Percentiles rank a stretch among this genome's conserved stretches.
Evolutionary conservation across 2,888 invertebrate genomes (phyloP).

Genomic region (Metacarcinus magister): DNA sequence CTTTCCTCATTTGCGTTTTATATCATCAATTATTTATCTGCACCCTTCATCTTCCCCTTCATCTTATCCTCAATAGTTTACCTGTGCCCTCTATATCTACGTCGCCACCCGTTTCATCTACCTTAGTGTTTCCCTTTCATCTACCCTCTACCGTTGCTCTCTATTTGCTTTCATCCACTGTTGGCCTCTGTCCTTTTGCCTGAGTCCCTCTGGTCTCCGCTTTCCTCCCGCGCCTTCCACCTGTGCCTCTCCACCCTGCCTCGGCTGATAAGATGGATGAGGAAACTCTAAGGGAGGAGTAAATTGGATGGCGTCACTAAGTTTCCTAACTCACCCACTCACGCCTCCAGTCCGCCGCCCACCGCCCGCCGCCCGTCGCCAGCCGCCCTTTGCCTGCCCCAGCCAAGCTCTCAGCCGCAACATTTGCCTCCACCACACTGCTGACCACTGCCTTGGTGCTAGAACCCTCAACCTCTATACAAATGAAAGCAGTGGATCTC

Average conservation of each 20-base stretch:
- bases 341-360: not conserved
- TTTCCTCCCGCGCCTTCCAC: not conserved
- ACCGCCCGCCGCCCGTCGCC: not conserved
- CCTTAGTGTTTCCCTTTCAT: not conserved
- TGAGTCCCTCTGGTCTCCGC: not conserved
- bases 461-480: no score
- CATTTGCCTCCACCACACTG: no score
- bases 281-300: constrained; percentile 18
- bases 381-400: not conserved
- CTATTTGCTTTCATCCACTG: not conserved
- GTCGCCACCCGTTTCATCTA: not conserved
- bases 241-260: not conserved
- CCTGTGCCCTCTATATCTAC: not conserved
- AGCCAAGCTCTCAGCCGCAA: no score
- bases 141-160: not conserved
- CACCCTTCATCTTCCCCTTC: no score
- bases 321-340: not conserved
- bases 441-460: not conserved
- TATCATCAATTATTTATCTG: no score
- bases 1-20: no score
- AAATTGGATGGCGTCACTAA: constrained; percentile 23
- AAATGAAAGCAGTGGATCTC: no score
- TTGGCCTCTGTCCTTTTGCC: no score
- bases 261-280: constrained; percentile 5
- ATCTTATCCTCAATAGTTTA: no score